Evolutionary conservation across 2,797 vertebrate species (phyloP), one percentile per base, ranked within the genome.

Genomic region (Monodelphis domestica): DNA sequence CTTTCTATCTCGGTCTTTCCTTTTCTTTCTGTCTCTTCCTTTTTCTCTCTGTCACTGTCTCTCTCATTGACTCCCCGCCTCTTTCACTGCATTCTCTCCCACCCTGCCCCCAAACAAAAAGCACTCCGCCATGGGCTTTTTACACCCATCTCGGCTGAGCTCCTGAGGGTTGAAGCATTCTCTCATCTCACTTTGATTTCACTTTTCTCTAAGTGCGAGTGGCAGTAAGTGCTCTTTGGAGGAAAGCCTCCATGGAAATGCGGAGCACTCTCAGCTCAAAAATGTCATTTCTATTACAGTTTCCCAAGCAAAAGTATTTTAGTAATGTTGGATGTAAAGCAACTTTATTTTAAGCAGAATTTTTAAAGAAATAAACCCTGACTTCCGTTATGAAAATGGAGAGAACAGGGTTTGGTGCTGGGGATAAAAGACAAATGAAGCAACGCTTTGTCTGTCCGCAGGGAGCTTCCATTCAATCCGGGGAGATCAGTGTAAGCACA

Each of bases 121-220:
- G 21, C 70, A 50, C 38, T 84, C 70, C 50, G 38, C 84, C 70
- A 50, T 84, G 70, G 38, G 38, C 70, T 84, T 84, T 84, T 84
- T 84, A 26, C 70, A 84, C 70, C 7, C 70, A 50, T 84, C 38
- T 84, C 38, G 28, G 28, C 28, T 45, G 70, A 84, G 70, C 70
- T 84, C 70, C 70, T 84, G 70, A 84, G 70, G 70, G 38, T 26
- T 84, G 38, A 21, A 50, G 50, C 21, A 84, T 24, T 84, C 70
- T 24, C 45, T 84, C 24, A 84, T 84, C 70, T 84, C 24, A 50
- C 70, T 84, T 38, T 84, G 70, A 84, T 84, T 45, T 84, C 70
- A 84, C 84, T 54, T 89, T 93, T 56, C 91, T 94, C 91, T 95
- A 93, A 96, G 93, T 94, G 95, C 88, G 91, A 94, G 56, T 94